Evolutionary conservation across 2,888 invertebrate genomes (phyloP).

Genomic region (Xestia sexstrigata): DNA sequence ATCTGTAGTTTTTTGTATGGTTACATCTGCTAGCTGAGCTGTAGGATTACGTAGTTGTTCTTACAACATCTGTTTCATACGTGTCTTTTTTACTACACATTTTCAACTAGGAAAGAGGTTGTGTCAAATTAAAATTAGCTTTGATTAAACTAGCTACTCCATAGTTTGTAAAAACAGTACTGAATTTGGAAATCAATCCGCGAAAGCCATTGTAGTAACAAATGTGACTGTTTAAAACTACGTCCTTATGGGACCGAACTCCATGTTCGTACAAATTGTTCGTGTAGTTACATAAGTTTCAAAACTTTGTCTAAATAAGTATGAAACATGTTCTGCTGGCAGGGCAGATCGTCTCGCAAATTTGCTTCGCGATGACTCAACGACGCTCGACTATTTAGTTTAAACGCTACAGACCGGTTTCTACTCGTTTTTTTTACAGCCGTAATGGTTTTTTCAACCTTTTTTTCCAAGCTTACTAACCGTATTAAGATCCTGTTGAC

Average conservation of each 20-base stretch:
- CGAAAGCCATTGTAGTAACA: constrained; percentile 13
- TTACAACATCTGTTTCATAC: constrained; percentile 38
- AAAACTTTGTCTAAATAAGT: constrained; percentile 50
- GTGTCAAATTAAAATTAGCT: neutral
- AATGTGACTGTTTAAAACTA: constrained; percentile 37
- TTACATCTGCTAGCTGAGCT: constrained; percentile 38
- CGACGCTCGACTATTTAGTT: constrained; percentile 59
- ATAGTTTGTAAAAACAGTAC: neutral
- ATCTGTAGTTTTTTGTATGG: constrained; percentile 14
- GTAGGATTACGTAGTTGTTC: constrained; percentile 16
- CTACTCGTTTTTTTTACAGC: constrained; percentile 58
- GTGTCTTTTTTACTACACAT: constrained; percentile 1
- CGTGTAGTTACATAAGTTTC: constrained; percentile 43
- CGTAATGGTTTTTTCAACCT: constrained; percentile 52
- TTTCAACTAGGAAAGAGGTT: neutral
- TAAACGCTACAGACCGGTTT: constrained; percentile 61
- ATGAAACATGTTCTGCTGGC: constrained; percentile 51
- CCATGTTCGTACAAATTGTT: constrained; percentile 51
- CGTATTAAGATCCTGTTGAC: constrained; percentile 67
- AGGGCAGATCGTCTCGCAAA: constrained; percentile 68
- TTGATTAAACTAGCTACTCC: neutral
- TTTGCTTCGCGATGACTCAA: constrained; percentile 74
- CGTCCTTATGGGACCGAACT: constrained; percentile 35
- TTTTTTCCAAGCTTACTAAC: constrained; percentile 56
- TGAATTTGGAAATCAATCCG: neutral